Evolutionary conservation across 2,113 vertebrate species (phyloP).

Genomic region (Apteryx mantelli): DNA sequence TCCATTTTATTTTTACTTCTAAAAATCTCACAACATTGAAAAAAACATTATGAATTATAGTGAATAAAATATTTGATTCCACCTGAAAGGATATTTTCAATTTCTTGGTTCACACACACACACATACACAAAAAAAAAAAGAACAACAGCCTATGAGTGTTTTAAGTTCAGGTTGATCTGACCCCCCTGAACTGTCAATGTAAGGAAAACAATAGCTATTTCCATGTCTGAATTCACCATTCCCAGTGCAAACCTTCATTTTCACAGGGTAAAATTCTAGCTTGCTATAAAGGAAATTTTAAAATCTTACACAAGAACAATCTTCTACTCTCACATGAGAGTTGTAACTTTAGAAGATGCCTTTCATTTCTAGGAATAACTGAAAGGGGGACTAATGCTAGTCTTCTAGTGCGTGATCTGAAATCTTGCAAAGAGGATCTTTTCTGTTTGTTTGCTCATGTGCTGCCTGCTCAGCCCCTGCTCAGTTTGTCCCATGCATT

Average conservation of each 20-base stretch:
- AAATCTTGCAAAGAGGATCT: neutral
- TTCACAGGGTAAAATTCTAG: neutral
- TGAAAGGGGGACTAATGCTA: neutral
- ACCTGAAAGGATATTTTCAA: neutral
- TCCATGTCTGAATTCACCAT: neutral
- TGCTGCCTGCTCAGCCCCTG: neutral
- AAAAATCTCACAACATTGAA: neutral
- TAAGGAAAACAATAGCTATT: neutral
- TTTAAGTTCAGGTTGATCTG: neutral
- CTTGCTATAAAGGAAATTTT: neutral
- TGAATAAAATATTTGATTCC: neutral
- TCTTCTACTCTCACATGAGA: neutral
- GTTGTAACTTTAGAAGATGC: neutral
- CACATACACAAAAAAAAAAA: neutral
- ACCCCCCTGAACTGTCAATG: neutral
- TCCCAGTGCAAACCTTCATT: neutral
- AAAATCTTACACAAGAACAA: neutral
- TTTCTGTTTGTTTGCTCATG: neutral
- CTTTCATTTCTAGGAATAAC: neutral
- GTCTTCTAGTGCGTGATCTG: neutral
- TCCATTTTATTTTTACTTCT: neutral
- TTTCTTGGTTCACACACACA: neutral
- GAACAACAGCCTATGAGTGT: neutral
- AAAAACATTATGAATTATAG: neutral
- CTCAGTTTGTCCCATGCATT: neutral